phyloP scores from a whole-genome alignment of 2,888 invertebrate genomes.

The Kryphioiulus occultus region DNA sequence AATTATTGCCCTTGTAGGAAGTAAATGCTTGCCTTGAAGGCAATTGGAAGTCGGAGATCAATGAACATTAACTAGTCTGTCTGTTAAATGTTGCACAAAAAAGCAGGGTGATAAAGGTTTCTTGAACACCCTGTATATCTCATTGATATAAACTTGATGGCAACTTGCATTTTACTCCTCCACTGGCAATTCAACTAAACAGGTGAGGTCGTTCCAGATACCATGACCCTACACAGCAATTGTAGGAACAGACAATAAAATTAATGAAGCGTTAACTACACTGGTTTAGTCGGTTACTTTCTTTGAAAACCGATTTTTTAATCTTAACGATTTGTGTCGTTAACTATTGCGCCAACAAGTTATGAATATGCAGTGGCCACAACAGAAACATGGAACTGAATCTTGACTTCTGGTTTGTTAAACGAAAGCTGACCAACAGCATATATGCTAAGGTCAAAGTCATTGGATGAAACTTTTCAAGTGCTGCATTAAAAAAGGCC shows the following conservation, averaged over 20 bases:
- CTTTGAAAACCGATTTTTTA: slow-evolving; percentile 1
- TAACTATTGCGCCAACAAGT: neutral
- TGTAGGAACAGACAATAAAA: neutral
- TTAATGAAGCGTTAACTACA: slow-evolving; percentile 13
- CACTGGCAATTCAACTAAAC: neutral
- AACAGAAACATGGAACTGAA: neutral
- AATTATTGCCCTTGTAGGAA: neutral
- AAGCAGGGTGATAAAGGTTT: neutral
- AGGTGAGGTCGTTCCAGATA: neutral
- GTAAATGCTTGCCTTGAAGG: neutral
- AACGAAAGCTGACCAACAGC: neutral
- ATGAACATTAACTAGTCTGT: neutral
- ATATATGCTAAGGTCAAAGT: neutral
- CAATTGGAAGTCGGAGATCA: neutral
- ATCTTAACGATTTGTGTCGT: neutral
- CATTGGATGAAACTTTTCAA: neutral
- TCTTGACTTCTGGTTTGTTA: neutral
- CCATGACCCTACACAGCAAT: neutral
- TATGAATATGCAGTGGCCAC: neutral
- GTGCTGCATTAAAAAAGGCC: too few species aligned
- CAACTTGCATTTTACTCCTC: neutral
- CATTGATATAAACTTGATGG: neutral
- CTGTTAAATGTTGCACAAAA: too few species aligned
- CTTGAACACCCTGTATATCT: neutral
- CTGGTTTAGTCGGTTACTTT: neutral